Base-by-base conservation (phyloP, 2,888 invertebrate genomes). In the Helicoverpa assulta region DNA sequence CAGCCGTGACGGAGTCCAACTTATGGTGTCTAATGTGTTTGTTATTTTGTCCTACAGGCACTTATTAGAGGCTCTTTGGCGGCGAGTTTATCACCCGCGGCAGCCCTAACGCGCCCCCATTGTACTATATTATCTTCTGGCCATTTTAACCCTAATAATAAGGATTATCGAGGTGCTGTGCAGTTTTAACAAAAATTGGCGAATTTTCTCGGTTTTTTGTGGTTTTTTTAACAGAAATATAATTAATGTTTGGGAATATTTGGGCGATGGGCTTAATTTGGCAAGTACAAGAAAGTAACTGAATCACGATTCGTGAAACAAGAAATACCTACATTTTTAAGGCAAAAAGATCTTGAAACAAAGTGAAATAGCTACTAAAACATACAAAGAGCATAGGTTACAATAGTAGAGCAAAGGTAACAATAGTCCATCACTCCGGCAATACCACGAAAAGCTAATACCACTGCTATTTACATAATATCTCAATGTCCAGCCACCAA, bases 1-100 rank as follows among this genome's bases (percentile, higher is more conserved):
- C 73, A 82, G 60, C 26, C 40, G 50, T 75, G 76, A 82, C 70
- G 83, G 71, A 76, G 84, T 85, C 84, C 80, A 69, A 76, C 70
- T 84, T 84, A 86, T 83, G 83, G 83, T 73, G 78, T 82, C 82
- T 89, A 90, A 90, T 87, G 88, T 90, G 90, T 92, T 91, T 90
- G 90, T 88, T 91, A 88, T 89, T 89, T 88, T 91, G 88, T 91
- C 91, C 92, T 89, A 89, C 87, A 90, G 92, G 92, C 91, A 87
- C 82, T 82, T 87, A 91, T 91, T 91, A 92, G 80, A 73, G 85
- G 81, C 73, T 85, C 89, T 92, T 91, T 91, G 89, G 86, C 89
- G 89, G 75, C 68, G 76, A 65, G 69, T 57, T 53, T 64, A 71
- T 70, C 64, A 62, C 83, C 76, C 56, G 78, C 62, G 78, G 85